A percentile compares a stretch with the other conserved stretches of the same genome.
phyloP scores from a whole-genome alignment of 2,888 invertebrate species.

The Plebejus anna region DNA sequence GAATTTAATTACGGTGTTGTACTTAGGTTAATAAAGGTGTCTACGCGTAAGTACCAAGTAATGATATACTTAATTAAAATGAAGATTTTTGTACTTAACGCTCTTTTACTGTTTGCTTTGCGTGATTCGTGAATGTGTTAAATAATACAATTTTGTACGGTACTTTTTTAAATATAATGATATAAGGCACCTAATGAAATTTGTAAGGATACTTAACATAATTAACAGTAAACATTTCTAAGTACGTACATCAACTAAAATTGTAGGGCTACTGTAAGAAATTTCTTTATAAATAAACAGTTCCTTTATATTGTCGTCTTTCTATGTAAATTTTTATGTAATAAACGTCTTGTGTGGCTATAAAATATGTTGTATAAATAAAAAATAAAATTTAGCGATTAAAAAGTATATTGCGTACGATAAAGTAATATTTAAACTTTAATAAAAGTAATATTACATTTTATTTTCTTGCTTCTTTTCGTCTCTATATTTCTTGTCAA shows the following conservation, averaged over 20 bases:
- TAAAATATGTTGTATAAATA: too few species aligned
- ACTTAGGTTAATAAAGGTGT: slow-evolving; percentile 26
- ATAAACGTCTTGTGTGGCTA: too few species aligned
- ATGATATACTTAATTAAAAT: slow-evolving; percentile 19
- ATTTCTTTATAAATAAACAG: too few species aligned
- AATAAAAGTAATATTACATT: not conserved
- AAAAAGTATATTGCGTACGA: too few species aligned
- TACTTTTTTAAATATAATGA: not conserved
- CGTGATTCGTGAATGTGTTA: not conserved
- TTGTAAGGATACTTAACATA: too few species aligned
- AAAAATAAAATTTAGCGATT: too few species aligned
- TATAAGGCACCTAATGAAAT: not conserved
- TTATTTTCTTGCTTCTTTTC: not conserved
- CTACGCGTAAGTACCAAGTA: slow-evolving; percentile 32
- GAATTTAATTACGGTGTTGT: slow-evolving; percentile 8
- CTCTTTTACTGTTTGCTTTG: not conserved
- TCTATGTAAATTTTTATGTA: too few species aligned
- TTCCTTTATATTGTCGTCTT: too few species aligned
- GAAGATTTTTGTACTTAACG: slow-evolving; percentile 2
- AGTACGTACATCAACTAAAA: too few species aligned
- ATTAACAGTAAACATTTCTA: too few species aligned
- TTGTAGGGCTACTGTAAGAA: too few species aligned
- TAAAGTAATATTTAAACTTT: not conserved
- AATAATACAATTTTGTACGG: not conserved
- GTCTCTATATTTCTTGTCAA: not conserved